Conservation (phyloP, 2,113 vertebrate species). For the Cacatua alba region DNA sequence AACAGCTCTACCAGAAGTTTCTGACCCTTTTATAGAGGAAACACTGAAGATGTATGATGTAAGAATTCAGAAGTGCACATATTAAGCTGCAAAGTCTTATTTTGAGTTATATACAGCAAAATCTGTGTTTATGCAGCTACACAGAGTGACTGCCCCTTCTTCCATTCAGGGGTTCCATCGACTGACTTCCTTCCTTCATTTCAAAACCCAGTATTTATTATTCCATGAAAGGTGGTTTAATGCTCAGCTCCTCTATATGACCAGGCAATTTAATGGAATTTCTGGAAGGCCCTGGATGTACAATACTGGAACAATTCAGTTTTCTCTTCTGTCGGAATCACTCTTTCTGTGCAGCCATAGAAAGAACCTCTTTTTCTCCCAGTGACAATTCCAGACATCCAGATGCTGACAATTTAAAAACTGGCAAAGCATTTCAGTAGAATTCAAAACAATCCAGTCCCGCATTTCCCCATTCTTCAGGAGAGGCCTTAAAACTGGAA, state of each 20-base stretch:
- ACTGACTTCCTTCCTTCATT: background rate
- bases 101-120: conserved; percentile 37
- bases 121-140: conserved; percentile 19
- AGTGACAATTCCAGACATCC: background rate
- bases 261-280: background rate
- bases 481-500: background rate
- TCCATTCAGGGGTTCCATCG: background rate
- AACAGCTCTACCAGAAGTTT: conserved; percentile 45
- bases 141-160: background rate
- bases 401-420: background rate
- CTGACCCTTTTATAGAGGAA: conserved; percentile 48
- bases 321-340: background rate
- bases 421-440: background rate
- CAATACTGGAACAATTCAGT: background rate
- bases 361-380: background rate
- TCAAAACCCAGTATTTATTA: background rate
- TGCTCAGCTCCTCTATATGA: background rate
- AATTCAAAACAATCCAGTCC: background rate
- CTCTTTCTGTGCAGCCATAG: background rate
- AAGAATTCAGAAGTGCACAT: conserved; percentile 19
- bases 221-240: background rate
- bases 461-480: background rate
- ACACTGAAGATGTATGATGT: conserved; percentile 45
- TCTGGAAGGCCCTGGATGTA: background rate
- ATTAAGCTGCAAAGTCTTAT: background rate